phyloP scores from a whole-genome alignment of 2,113 vertebrate genomes.

The Xyliphius kryptos region DNA sequence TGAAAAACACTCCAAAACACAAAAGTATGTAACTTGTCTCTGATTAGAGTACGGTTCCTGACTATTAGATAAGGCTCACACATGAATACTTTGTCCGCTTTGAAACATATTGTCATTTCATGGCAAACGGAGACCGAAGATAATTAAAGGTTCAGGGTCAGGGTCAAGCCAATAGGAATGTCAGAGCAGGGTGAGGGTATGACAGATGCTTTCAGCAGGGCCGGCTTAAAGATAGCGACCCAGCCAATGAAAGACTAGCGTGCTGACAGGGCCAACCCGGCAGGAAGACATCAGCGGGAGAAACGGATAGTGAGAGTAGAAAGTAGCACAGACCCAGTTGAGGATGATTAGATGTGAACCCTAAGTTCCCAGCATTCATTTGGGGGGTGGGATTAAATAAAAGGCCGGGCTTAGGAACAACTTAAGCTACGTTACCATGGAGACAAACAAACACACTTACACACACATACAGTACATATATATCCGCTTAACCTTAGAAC shows the following conservation, averaged over 20 bases:
- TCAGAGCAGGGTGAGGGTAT: slow-evolving; percentile 55
- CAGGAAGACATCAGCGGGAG: slow-evolving; percentile 93
- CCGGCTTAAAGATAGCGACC: slow-evolving; percentile 63
- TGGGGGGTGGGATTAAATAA: slow-evolving; percentile 77
- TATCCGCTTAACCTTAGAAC: no score
- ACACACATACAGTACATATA: no score
- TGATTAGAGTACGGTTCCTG: slow-evolving; percentile 32
- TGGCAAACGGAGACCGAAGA: slow-evolving; percentile 25
- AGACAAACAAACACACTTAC: no score
- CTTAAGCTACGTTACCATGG: no score
- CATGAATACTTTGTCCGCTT: neutral
- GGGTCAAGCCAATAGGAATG: slow-evolving; percentile 69
- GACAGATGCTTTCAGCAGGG: slow-evolving; percentile 62
- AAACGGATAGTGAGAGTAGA: slow-evolving; percentile 80
- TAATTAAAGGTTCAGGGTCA: slow-evolving; percentile 47
- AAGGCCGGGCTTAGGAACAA: slow-evolving; percentile 79
- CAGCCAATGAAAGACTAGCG: slow-evolving; percentile 72
- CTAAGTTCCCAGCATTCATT: slow-evolving; percentile 25
- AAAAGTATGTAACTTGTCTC: no score
- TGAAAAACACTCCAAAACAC: neutral
- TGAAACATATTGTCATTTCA: neutral
- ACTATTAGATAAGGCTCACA: slow-evolving; percentile 12
- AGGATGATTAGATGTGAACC: slow-evolving; percentile 38
- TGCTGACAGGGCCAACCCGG: slow-evolving; percentile 93
- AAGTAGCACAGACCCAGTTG: slow-evolving; percentile 75